These are phyloP conservation scores for Lateolabrax maculatus DNA, from an alignment of 2,797 vertebrate species.

Conservation along the genomic window DNA sequence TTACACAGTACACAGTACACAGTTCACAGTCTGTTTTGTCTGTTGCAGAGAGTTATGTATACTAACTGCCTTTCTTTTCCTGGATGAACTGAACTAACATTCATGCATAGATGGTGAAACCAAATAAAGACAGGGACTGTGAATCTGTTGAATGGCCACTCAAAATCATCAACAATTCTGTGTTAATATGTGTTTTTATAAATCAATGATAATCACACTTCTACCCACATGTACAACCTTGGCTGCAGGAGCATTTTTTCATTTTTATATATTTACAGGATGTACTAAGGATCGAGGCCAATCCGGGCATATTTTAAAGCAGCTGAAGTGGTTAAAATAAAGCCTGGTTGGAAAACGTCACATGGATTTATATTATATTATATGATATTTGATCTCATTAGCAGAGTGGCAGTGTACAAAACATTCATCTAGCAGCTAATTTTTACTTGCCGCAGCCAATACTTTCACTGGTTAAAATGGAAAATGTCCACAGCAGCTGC, in stretches of 20 bases:
- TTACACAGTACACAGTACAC: neutral
- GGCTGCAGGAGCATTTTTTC: neutral
- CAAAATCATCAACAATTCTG: neutral
- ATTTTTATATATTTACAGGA: neutral
- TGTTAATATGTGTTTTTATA: conserved; percentile 1
- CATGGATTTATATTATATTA: no score
- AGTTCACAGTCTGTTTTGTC: no score
- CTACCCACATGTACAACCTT: neutral
- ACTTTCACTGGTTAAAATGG: no score
- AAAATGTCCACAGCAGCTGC: no score
- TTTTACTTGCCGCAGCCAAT: no score
- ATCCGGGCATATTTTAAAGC: neutral
- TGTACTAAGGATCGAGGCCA: neutral
- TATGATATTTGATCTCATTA: no score
- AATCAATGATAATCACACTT: neutral
- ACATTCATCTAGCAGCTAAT: no score
- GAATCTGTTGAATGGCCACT: neutral
- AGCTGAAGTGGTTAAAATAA: neutral
- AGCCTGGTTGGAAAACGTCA: no score
- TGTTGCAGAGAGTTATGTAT: neutral
- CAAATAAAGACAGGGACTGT: neutral
- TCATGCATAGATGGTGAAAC: conserved; percentile 1
- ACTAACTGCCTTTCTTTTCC: neutral
- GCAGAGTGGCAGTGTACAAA: no score
- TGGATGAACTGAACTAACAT: neutral